Evolutionary conservation across 2,888 invertebrate genomes (phyloP).

Genomic region (Folsomia manolachei): DNA sequence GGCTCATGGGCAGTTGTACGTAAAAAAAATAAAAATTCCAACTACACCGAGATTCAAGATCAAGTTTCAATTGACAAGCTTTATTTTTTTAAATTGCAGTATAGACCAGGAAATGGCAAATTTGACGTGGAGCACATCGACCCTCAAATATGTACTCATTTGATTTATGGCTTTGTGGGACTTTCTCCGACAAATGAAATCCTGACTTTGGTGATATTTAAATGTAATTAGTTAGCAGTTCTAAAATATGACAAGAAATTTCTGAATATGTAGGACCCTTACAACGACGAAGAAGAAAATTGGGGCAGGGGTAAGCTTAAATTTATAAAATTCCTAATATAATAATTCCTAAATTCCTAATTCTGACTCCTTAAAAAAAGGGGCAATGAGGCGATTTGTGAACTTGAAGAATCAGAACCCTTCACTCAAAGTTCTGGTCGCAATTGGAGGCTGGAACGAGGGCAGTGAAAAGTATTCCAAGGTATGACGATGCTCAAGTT

Average conservation of each 20-base stretch:
- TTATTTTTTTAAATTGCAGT: too few species aligned
- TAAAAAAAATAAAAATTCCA: too few species aligned
- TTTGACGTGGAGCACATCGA: conserved; percentile 60
- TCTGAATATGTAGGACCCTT: too few species aligned
- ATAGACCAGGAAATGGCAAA: conserved; percentile 64
- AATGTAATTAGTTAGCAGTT: too few species aligned
- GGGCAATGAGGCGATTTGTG: conserved; percentile 53
- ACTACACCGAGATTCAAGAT: too few species aligned
- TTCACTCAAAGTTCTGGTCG: conserved; percentile 52
- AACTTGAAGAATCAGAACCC: conserved; percentile 52
- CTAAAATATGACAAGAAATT: too few species aligned
- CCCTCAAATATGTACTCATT: conserved; percentile 52
- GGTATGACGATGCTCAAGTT: conserved; percentile 51
- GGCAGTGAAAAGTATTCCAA: conserved; percentile 62
- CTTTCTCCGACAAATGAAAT: conserved; percentile 57
- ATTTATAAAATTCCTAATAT: too few species aligned
- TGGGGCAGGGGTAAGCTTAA: conserved; percentile 60
- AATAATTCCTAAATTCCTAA: neutral
- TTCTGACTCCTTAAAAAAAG: too few species aligned
- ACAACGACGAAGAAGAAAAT: conserved; percentile 62
- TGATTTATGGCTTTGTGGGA: conserved; percentile 69
- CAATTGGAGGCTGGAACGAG: conserved; percentile 58
- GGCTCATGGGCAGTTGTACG: conserved; percentile 67
- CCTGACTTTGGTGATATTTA: too few species aligned
- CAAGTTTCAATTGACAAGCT: too few species aligned